A percentile compares a stretch with the other conserved stretches of the same genome.
Conservation (phyloP, 2,797 vertebrate species). For the Scolopax bukidnonensis region DNA sequence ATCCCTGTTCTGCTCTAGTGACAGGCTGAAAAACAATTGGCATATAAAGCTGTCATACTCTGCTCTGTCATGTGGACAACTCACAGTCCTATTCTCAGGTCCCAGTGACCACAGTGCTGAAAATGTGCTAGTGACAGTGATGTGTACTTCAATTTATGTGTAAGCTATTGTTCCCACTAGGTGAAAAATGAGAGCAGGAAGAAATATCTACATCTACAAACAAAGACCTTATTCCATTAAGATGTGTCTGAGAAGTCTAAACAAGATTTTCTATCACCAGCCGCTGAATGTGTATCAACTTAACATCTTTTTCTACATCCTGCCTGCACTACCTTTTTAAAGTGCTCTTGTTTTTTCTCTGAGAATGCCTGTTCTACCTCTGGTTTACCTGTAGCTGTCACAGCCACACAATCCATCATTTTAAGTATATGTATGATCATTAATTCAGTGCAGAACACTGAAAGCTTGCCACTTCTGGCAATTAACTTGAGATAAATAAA, state of each 20-base stretch:
- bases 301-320: neutral
- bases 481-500: constrained; percentile 47
- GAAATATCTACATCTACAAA: neutral
- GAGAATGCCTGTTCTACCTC: neutral
- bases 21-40: neutral
- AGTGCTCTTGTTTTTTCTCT: neutral
- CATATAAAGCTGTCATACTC: neutral
- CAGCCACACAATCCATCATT: neutral
- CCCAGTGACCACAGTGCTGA: neutral
- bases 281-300: neutral
- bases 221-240: neutral
- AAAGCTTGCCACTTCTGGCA: constrained; percentile 32
- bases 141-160: neutral
- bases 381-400: neutral
- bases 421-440: neutral
- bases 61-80: neutral
- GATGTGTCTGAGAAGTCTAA: neutral
- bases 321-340: neutral
- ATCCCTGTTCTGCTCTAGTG: neutral
- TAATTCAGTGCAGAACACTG: neutral
- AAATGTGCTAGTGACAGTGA: neutral
- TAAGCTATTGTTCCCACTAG: neutral
- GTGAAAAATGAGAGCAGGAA: neutral
- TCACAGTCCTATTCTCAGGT: neutral
- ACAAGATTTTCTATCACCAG: neutral